Base-by-base conservation (phyloP, 2,797 vertebrate genomes). In the Syndactyla subalaris region DNA sequence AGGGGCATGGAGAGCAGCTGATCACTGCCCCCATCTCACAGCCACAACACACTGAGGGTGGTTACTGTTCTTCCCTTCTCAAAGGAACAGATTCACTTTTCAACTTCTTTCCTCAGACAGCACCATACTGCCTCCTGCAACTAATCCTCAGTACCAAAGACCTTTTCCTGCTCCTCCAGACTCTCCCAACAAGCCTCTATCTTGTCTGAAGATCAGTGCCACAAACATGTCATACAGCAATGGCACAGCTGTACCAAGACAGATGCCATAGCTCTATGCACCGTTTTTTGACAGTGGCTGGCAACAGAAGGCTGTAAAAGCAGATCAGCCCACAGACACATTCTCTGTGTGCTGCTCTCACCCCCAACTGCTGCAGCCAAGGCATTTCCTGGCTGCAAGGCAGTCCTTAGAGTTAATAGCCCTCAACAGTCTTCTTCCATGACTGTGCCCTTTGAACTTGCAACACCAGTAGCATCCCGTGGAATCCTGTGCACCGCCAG, bases 331-430 rank as follows among this genome's bases (percentile, higher is more conserved):
- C 6, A 1, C 6, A 10, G 29, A 18, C 26, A 82, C 23, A 32
- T 29, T 68, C 43, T 81, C 30, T 27, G 26, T 8, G 7, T 0
- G 0, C 10, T 2, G 2, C 20, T 83, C 38, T 48, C 0, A 2
- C 6, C 38, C 45, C 12, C 19, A 85, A 36, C 16, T 41, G 41
- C 65, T 18, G 7, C 5, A 84, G 11, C 15, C 0, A 4, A 73
- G 68, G 59, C 41, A 83, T 41, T 89, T 92, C 74, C 63, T 66
- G 59, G 17, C 18, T 39, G 13, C 7, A 11, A 71, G n/a, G 13
- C 13, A 73, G 58, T 55, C n/a, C 36, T 89, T 46, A 63, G 4
- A 61, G 49, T n/a, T 94, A 87, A 88, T 4, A 67, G 9, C 27
- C 23, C 49, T 54, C 65, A 73, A 58, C 22, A 76, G 27, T 41